These are phyloP conservation scores for Odontocolon sp. DNA, from an alignment of 2,888 invertebrate species.

Conservation along the genomic window DNA sequence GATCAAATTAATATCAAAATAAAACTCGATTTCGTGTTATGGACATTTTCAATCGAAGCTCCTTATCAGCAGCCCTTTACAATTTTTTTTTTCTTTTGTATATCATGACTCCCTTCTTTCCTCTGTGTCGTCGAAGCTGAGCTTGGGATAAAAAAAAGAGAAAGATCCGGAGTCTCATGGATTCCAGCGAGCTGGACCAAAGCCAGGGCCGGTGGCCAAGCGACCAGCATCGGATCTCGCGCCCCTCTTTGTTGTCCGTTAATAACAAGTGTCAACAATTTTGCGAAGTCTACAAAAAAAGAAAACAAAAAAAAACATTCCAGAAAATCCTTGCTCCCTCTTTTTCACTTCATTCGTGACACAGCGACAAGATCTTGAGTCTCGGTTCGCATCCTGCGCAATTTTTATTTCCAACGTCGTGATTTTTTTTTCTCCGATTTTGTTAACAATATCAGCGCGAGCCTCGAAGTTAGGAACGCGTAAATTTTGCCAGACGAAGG, in stretches of 20 bases:
- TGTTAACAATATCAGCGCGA: neutral
- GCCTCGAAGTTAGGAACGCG: slow-evolving; percentile 42
- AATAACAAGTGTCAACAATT: slow-evolving; percentile 59
- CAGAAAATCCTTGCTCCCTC: neutral
- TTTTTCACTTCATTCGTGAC: no score
- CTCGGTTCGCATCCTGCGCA: neutral
- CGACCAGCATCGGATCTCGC: slow-evolving; percentile 52
- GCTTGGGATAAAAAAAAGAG: slow-evolving; percentile 19
- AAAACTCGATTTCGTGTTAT: neutral
- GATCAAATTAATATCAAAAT: slow-evolving; percentile 9
- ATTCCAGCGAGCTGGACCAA: slow-evolving; percentile 70
- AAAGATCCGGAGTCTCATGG: slow-evolving; percentile 55
- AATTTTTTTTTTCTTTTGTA: neutral
- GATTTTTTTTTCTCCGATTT: neutral
- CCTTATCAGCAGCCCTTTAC: neutral
- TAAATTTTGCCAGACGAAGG: slow-evolving; percentile 58
- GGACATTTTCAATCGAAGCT: slow-evolving; percentile 31
- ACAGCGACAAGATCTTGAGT: neutral
- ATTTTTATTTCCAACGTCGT: no score
- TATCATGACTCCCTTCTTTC: neutral
- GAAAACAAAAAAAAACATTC: no score
- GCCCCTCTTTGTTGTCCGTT: slow-evolving; percentile 45
- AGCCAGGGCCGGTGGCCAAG: slow-evolving; percentile 70
- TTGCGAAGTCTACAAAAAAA: no score
- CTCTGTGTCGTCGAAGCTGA: neutral